Conservation (phyloP, 2,113 vertebrate genomes). For the Solenodon paradoxus region DNA sequence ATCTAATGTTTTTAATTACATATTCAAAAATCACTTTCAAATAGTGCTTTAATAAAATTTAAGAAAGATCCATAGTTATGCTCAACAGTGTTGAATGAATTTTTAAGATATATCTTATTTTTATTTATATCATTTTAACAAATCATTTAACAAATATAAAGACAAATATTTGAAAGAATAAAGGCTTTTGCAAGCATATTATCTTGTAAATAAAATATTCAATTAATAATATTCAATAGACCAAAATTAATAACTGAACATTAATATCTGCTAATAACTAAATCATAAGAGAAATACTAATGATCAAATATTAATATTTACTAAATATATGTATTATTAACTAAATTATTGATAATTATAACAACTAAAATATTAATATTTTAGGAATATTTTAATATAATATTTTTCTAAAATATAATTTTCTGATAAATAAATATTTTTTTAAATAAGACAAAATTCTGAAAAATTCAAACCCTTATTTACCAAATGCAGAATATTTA, state of each 20-base stretch:
- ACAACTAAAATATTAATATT: no score
- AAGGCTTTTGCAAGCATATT: not conserved
- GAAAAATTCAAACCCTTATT: conserved; percentile 46
- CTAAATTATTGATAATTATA: no score
- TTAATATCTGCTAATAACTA: no score
- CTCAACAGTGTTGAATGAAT: not conserved
- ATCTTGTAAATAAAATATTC: no score
- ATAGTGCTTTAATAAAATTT: not conserved
- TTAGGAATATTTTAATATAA: no score
- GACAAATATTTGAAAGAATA: conserved; percentile 16
- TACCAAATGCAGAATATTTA: conserved; percentile 38
- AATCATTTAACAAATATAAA: no score
- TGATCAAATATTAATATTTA: no score
- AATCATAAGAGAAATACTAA: no score
- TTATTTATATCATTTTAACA: not conserved
- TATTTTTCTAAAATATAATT: no score
- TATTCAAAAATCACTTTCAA: not conserved
- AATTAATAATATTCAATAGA: no score
- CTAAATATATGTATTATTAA: no score
- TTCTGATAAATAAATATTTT: conserved; percentile 15
- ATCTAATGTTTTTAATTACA: not conserved
- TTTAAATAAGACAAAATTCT: not conserved
- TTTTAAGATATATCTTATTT: not conserved
- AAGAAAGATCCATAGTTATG: not conserved
- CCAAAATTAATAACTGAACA: no score